These are phyloP conservation scores for Urosaurus nigricauda DNA, from an alignment of 2,797 vertebrate species.

Conservation along the genomic window DNA sequence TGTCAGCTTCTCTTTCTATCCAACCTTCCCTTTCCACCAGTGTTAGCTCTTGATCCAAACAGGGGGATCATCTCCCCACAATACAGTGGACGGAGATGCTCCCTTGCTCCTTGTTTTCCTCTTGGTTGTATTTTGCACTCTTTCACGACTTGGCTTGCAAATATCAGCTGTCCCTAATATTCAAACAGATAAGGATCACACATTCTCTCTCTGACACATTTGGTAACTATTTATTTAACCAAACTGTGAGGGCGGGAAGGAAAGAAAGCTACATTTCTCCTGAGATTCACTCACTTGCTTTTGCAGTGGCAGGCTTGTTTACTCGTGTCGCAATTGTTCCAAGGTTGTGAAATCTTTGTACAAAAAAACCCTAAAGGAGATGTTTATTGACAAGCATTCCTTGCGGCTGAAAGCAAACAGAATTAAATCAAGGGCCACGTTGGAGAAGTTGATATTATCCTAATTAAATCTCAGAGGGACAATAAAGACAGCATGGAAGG, in stretches of 20 bases:
- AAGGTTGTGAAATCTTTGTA: constrained; percentile 79
- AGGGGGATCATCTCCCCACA: too few relatives aligned
- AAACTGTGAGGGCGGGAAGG: constrained; percentile 70
- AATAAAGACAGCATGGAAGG: neutral
- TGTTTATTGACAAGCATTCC: constrained; percentile 77
- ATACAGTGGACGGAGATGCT: too few relatives aligned
- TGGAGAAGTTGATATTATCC: constrained; percentile 70
- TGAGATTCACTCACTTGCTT: constrained; percentile 59
- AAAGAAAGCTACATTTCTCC: constrained; percentile 71
- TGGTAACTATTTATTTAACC: constrained; percentile 75
- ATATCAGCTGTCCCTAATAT: constrained; percentile 52
- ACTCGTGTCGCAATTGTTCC: constrained; percentile 74
- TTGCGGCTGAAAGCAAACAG: constrained; percentile 77
- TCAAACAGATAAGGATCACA: constrained; percentile 50
- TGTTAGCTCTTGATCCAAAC: too few relatives aligned
- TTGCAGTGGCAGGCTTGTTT: constrained; percentile 68
- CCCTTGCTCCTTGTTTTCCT: constrained; percentile 1
- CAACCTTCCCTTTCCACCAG: too few relatives aligned
- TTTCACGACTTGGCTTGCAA: constrained; percentile 35
- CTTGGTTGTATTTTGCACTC: constrained; percentile 27
- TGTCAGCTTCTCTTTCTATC: constrained; percentile 2
- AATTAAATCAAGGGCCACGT: constrained; percentile 69
- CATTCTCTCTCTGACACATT: constrained; percentile 66
- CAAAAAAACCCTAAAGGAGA: constrained; percentile 74
- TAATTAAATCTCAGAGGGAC: constrained; percentile 49